Percentiles rank a stretch among this genome's conserved stretches.
These are phyloP conservation scores for Tympanuchus pallidicinctus DNA, from an alignment of 2,113 vertebrate species.

Conservation along the genomic window DNA sequence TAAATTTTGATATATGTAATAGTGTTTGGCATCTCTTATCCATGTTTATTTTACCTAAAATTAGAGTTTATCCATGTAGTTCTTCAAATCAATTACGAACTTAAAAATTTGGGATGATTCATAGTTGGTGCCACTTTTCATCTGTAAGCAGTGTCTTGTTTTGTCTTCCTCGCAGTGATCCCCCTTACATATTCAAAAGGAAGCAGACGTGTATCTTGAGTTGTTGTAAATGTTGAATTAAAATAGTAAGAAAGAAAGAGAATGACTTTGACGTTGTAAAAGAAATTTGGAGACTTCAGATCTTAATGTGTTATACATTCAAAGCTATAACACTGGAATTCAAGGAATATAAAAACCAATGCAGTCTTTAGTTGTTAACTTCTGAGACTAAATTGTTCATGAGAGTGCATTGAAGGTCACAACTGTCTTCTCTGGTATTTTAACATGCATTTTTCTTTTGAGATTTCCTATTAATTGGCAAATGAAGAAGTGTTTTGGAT, in stretches of 20 bases:
- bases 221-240: background rate
- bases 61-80: background rate
- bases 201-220: background rate
- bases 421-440: background rate
- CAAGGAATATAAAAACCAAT: background rate
- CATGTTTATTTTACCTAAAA: background rate
- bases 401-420: background rate
- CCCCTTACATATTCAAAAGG: background rate
- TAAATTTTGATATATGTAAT: fast-evolving
- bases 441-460: background rate
- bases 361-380: background rate
- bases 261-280: background rate
- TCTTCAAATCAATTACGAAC: background rate
- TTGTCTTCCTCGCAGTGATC: background rate
- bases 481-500: fast-evolving
- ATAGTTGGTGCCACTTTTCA: background rate
- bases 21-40: background rate
- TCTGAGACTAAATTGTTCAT: background rate
- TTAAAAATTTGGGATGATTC: background rate
- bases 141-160: background rate
- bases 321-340: background rate
- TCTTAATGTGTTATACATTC: background rate
- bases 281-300: background rate
- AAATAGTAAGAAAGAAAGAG: background rate
- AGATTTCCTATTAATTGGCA: background rate